Evolutionary conservation across 1,140 invertebrate species (phyloP), one percentile per base, ranked within the genome.

Genomic region (Delia radicum): DNA sequence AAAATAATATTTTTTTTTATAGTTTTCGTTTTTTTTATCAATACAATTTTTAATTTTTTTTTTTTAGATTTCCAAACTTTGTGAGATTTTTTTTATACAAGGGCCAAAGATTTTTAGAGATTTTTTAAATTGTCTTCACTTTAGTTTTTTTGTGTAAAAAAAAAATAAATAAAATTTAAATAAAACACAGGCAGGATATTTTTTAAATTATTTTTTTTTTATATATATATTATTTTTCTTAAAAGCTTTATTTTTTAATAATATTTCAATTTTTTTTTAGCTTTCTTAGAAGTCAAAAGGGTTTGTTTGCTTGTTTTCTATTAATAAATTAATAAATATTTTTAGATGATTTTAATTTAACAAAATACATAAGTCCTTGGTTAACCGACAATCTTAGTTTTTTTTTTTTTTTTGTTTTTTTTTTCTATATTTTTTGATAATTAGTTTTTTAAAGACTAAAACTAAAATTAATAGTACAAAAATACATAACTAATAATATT

Each of bases 1-100:
- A 76, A 73, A 76, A 71, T 33, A 76, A 62, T 74, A 74, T 65
- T 77, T 74, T 74, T 28, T 74, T 62, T 31, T 18, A 21, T 5
- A 55, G 29, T 33, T 31, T 76, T 69, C 55, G 21, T 46, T 48
- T 71, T 74, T 74, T 55, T 29, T 72, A 18, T 72, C 37, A 10
- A 74, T 65, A 42, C 37, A 42, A 42, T 42, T 42, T 42, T 2
- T 4, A 33, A 33, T 33, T 33, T 48, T 1, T 55, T 21, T 55
- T 55, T 21, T 4, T 55, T 55, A 18, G 8, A 55, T 55, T 55
- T 21, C 48, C n/a, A 55, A 55, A 55, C 18, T 21, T 55, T 55
- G 5, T 55, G 18, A 55, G n/a, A 33, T 37, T 37, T 55, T 55
- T 55, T 55, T 55, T 1, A 55, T 21, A 55, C n/a, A 55, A 61